Percentiles rank a stretch among this genome's conserved stretches.
phyloP scores from a whole-genome alignment of 2,113 vertebrate genomes.

The Coturnix japonica region DNA sequence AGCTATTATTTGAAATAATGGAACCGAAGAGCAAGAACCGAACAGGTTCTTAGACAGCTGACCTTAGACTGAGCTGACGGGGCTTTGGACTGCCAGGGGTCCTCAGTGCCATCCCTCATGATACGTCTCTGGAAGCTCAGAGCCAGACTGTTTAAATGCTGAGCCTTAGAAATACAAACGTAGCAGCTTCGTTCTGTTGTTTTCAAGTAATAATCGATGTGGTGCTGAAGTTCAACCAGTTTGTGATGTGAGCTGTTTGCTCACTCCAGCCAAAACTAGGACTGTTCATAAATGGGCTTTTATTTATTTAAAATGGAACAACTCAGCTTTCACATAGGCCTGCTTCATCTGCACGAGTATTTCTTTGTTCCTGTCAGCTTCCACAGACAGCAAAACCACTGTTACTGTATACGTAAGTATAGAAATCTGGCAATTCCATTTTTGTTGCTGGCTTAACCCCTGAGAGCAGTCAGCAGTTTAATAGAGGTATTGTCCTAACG shows the following conservation, averaged over 20 bases:
- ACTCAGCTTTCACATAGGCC: neutral
- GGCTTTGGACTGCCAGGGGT: rapidly evolving
- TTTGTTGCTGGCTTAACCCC: neutral
- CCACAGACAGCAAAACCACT: neutral
- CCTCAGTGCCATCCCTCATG: neutral
- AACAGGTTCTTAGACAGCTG: neutral
- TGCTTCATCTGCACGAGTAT: neutral
- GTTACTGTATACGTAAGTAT: neutral
- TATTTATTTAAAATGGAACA: neutral
- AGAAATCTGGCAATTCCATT: neutral
- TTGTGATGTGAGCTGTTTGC: neutral
- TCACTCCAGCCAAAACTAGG: neutral
- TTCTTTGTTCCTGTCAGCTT: neutral
- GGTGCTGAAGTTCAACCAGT: neutral
- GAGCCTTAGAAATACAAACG: neutral
- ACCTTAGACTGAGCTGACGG: neutral
- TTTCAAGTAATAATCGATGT: neutral
- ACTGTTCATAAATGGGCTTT: neutral
- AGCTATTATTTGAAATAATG: neutral
- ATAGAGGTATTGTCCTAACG: neutral
- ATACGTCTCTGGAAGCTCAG: neutral
- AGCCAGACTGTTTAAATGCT: neutral
- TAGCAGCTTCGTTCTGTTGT: neutral
- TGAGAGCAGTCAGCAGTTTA: neutral
- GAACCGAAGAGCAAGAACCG: neutral